Percentiles rank a stretch among this genome's conserved stretches.
Conservation (phyloP, 2,888 invertebrate species). For the Argynnis bischoffii region DNA sequence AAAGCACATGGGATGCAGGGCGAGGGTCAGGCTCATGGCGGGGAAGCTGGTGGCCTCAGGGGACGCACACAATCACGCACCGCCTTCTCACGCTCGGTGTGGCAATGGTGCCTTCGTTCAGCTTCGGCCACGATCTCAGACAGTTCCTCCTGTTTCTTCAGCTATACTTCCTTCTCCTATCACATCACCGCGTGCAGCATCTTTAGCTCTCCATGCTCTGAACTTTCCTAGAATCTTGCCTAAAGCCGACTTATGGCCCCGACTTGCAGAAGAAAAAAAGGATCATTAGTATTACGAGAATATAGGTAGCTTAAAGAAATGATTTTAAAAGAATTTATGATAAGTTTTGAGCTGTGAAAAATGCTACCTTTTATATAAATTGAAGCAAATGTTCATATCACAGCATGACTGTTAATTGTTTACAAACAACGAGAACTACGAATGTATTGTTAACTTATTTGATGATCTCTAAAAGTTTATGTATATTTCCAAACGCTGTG, state of each 20-base stretch:
- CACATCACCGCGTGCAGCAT: constrained; percentile 58
- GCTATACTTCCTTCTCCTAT: constrained; percentile 58
- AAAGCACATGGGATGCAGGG: constrained; percentile 76
- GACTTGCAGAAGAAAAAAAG: constrained; percentile 63
- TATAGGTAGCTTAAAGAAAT: constrained; percentile 28
- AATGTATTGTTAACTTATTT: constrained; percentile 57
- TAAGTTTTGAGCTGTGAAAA: constrained; percentile 24
- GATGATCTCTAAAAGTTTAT: constrained; percentile 68
- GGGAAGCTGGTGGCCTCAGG: constrained; percentile 71
- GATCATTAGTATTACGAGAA: constrained; percentile 46
- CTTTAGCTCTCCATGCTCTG: constrained; percentile 66
- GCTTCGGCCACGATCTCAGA: constrained; percentile 60
- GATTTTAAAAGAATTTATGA: constrained; percentile 28
- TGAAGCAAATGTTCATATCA: constrained; percentile 17
- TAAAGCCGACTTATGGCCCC: constrained; percentile 71
- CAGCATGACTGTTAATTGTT: constrained; percentile 41
- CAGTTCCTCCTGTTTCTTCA: constrained; percentile 42
- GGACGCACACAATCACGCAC: constrained; percentile 72
- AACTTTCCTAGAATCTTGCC: constrained; percentile 71
- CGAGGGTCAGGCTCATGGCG: constrained; percentile 65
- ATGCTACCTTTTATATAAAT: constrained; percentile 7
- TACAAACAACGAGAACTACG: constrained; percentile 38
- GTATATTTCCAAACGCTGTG: constrained; percentile 55
- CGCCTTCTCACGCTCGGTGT: constrained; percentile 75
- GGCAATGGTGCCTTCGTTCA: constrained; percentile 77